These are phyloP conservation scores for Linurgus olivaceus DNA, from an alignment of 2,797 vertebrate species.

Conservation along the genomic window DNA sequence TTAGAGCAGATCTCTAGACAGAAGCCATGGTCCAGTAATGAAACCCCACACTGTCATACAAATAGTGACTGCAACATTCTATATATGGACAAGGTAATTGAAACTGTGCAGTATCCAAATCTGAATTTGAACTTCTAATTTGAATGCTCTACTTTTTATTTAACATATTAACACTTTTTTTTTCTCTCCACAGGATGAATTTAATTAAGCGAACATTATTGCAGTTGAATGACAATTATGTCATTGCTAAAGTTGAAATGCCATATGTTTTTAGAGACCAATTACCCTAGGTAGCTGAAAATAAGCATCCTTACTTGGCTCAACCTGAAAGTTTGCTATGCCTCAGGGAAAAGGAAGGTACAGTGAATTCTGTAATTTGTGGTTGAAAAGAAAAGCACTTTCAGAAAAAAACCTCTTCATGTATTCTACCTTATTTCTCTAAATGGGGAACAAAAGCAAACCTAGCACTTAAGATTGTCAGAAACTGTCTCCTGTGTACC, in stretches of 20 bases:
- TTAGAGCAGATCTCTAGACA: neutral
- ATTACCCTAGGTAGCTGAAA: constrained; percentile 4
- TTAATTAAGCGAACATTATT: constrained; percentile 9
- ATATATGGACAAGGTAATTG: neutral
- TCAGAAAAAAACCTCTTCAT: neutral
- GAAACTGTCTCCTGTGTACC: neutral
- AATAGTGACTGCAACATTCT: neutral
- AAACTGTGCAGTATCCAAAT: neutral
- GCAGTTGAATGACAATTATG: neutral
- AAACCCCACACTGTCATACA: neutral
- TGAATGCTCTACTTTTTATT: neutral
- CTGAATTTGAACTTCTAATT: neutral
- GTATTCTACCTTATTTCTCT: neutral
- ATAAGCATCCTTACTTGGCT: neutral
- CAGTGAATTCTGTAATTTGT: neutral
- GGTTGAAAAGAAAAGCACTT: neutral
- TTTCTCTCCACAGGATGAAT: neutral
- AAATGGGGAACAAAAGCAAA: neutral
- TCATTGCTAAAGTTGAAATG: neutral
- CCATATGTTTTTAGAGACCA: constrained; percentile 1
- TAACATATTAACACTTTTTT: neutral
- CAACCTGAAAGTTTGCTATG: neutral
- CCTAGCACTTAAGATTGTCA: neutral
- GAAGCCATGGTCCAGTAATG: neutral
- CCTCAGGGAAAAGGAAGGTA: neutral